Base-by-base conservation (phyloP, 1,140 invertebrate genomes). In the Harpegnathos saltator region DNA sequence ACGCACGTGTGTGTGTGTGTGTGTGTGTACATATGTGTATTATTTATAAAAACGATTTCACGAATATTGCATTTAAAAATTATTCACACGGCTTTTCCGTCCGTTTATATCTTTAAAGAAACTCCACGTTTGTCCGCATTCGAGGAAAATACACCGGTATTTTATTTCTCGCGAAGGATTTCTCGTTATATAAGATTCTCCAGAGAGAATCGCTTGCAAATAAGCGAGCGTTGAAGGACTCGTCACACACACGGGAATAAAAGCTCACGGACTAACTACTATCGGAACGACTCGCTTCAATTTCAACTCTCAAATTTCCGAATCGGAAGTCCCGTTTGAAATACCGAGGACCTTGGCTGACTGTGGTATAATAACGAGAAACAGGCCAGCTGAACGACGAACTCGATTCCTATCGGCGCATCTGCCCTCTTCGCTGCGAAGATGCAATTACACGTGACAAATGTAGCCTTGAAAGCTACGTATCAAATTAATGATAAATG, bases 271-370 rank as follows among this genome's bases (percentile, higher is more conserved):
- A 29, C 33, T 33, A 33, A 5, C 29, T 33, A 33, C 29, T 59
- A 87, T 75, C 72, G 24, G 17, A 14, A 33, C 66, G 73, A 74
- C 85, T 66, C 73, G 80, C 68, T 74, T 78, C 48, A 14, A 65
- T 52, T 44, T 82, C 65, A 84, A n/a, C n/a, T n/a, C n/a, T n/a
- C 77, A 12, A 84, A 84, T 74, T 80, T 84, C 81, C 71, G 66
- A 87, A 87, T 84, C 48, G 74, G 24, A 66, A 74, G 58, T 86
- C 77, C 26, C 11, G 38, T 58, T 19, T 19, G 44, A 19, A 68
- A 59, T n/a, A 66, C 33, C 44, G 68, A 72, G 65, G 59, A 72
- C 52, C 19, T 69, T 63, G 26, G 7, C 17, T n/a, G n/a, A 38
- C 61, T 58, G 17, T 58, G 26, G 33, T 58, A 22, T 48, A 48